Base-by-base conservation (phyloP, 2,888 invertebrate species). In the Sinodicranocentrus sp. region DNA sequence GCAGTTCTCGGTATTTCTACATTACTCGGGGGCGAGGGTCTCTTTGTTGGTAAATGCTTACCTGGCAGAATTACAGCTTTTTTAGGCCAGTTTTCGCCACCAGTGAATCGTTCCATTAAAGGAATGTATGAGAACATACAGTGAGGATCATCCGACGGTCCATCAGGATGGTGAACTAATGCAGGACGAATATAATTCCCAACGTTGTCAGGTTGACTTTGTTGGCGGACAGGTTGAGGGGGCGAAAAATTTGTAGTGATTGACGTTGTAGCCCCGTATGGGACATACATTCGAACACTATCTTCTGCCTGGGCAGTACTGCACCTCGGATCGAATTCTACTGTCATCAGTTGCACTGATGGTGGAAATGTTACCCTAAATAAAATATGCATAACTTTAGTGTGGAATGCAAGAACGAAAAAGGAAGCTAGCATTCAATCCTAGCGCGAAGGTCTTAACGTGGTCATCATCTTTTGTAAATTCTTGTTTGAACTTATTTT, bases 301-400 rank as follows among this genome's bases (percentile, higher is more conserved):
- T 99, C 98, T 91, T 98, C 98, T 0, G 95, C 94, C 91, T 98
- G 98, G 0, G 95, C 96, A 0, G 98, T 98, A 71, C 97, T 94
- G 90, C 97, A 98, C 84, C 95, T 94, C 0, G 95, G 93, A 90
- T 98, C 98, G 91, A 99, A 98, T 91, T 98, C 98, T 3, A 99
- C 91, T 15, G 96, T 95, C 90, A 99, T 92, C 96, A 98, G 98
- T 87, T 96, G 95, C 0, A 99, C 96, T 87, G 93, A 93, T 1
- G 94, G 92, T 0, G 98, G 97, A 91, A 99, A 98, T 52, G 94
- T 92, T 8, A 98, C 97, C 90, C 95, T 95, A 90, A 2, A 48
- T 48, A 48, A 33, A 33, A 6, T 33, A 6, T 33, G 10, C 5
- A 10, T 6, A 33, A 33, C 10, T 33, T 33, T 33, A 3, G 33